Percentiles rank a stretch among this genome's conserved stretches.
Evolutionary conservation across 2,113 vertebrate genomes (phyloP).

Genomic region (Sander vitreus): DNA sequence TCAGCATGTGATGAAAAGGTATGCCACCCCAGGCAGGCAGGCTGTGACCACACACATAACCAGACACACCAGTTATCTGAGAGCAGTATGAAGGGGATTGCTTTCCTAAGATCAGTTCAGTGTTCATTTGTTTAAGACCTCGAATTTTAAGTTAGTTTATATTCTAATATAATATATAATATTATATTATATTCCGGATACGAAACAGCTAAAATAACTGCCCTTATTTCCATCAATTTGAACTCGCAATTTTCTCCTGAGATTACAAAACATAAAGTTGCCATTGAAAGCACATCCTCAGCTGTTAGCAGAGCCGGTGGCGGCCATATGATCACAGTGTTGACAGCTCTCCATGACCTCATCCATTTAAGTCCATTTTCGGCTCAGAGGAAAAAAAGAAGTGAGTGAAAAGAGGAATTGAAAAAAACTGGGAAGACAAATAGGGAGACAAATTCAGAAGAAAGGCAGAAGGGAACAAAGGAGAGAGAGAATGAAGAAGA

Average conservation of each 20-base stretch:
- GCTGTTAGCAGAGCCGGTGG: slow-evolving; percentile 67
- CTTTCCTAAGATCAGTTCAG: slow-evolving; percentile 14
- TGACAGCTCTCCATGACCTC: slow-evolving; percentile 85
- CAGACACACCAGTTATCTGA: slow-evolving; percentile 37
- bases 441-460: slow-evolving; percentile 38
- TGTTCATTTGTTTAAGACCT: slow-evolving; percentile 26
- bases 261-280: slow-evolving; percentile 55
- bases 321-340: slow-evolving; percentile 83
- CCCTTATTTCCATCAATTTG: slow-evolving; percentile 34
- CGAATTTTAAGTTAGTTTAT: background rate
- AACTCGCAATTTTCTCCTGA: slow-evolving; percentile 51
- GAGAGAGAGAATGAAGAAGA: slow-evolving; percentile 6
- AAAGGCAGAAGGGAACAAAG: slow-evolving; percentile 35
- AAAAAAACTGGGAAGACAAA: slow-evolving; percentile 52
- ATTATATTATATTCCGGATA: background rate
- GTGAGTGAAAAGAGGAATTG: slow-evolving; percentile 37
- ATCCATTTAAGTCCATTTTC: slow-evolving; percentile 82
- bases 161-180: background rate
- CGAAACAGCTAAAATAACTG: background rate
- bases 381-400: slow-evolving; percentile 59
- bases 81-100: background rate
- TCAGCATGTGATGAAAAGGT: slow-evolving; percentile 65
- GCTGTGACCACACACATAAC: slow-evolving; percentile 55
- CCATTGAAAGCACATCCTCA: slow-evolving; percentile 61
- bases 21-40: slow-evolving; percentile 29